Base-by-base conservation (phyloP, 2,888 invertebrate species). In the Xylocampa areola region DNA sequence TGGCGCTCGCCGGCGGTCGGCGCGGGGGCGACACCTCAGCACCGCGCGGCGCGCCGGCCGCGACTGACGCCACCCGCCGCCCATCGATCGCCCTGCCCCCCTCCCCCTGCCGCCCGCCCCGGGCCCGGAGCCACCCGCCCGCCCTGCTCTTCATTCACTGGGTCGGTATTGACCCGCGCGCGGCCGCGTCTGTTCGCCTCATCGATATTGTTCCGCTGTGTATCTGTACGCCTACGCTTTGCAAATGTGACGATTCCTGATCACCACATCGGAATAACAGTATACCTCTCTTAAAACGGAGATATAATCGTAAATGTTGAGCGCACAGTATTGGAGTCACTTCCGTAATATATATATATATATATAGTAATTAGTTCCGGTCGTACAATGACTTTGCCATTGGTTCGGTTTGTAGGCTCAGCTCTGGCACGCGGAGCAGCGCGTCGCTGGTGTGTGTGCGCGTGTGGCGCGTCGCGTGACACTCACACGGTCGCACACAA, bases 31-130 rank as follows among this genome's bases (percentile, higher is more conserved):
- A 78, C 78, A 82, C 80, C 82, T 80, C 86, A 84, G 83, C 84
- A 78, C 81, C 77, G 81, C 77, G 85, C 86, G 86, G 87, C 87
- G 84, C 84, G 84, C 86, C 85, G 83, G 80, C 81, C 83, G 81
- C 84, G 85, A 87, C 89, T 87, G 88, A 84, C 86, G 91, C 87
- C 89, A 84, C 83, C 82, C 85, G 81, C 64, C 75, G 73, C 85
- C 86, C 84, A 80, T 84, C 82, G 77, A 85, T 88, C 87, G 79
- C 84, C 85, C 86, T 75, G 72, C 78, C 67, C 67, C 75, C 73
- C 47, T 67, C 76, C 71, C 62, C 73, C 74, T 67, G 51, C 51
- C 47, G 57, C 41, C 29, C 52, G 54, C 62, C 16, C 60, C 41
- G 21, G 36, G 27, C 45, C 30, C 41, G 21, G 32, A 32, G 27